These are phyloP conservation scores for Eulemur rufifrons DNA, from an alignment of 2,113 vertebrate species.

Conservation along the genomic window DNA sequence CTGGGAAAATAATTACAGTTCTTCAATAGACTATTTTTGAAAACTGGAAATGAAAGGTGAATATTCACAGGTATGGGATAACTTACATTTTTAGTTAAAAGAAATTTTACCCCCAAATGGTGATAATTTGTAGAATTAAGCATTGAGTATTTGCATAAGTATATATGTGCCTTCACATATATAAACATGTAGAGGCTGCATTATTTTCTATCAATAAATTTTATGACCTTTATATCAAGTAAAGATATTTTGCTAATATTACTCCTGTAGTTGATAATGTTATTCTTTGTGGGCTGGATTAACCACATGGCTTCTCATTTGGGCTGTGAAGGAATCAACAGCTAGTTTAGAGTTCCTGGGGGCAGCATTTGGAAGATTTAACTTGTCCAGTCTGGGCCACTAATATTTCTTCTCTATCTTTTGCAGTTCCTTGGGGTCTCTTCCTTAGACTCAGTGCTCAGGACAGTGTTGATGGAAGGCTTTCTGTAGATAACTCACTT, in stretches of 20 bases:
- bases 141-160: neutral
- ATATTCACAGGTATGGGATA: neutral
- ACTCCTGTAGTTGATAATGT: conserved; percentile 1
- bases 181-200: neutral
- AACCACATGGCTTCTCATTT: conserved; percentile 45
- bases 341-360: conserved; percentile 55
- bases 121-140: neutral
- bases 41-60: neutral
- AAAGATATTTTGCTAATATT: conserved; percentile 47
- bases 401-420: conserved; percentile 34
- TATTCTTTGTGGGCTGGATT: conserved; percentile 13
- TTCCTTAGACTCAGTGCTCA: conserved; percentile 2
- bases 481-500: conserved; percentile 51
- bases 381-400: neutral
- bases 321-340: conserved; percentile 52
- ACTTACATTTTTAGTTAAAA: conserved; percentile 14
- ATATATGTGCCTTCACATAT: neutral
- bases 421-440: conserved; percentile 41
- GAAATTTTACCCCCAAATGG: neutral
- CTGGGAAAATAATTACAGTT: conserved; percentile 8
- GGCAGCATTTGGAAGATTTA: conserved; percentile 61
- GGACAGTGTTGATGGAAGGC: conserved; percentile 46
- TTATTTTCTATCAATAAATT: conserved; percentile 37
- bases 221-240: conserved; percentile 11
- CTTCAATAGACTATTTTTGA: neutral